Percentiles rank a stretch among this genome's conserved stretches.
These are phyloP conservation scores for Lamellibrachia satsuma DNA, from an alignment of 2,888 invertebrate species.

Conservation along the genomic window DNA sequence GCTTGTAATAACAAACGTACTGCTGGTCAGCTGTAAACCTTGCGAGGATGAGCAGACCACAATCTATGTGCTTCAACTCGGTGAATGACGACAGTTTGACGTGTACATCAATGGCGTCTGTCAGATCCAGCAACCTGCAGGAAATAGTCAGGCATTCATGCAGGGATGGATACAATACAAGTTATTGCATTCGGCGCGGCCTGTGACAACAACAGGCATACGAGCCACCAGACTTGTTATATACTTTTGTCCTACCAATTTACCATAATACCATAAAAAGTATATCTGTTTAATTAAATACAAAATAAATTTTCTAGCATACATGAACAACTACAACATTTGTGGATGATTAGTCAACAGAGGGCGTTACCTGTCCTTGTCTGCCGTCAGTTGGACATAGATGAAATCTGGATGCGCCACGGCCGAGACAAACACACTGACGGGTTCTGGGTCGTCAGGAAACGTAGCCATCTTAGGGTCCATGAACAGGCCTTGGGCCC, in stretches of 20 bases:
- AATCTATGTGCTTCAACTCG: conserved; percentile 24
- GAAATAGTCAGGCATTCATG: background rate
- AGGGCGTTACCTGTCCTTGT: conserved; percentile 1
- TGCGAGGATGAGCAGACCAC: conserved; percentile 28
- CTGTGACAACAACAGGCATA: background rate
- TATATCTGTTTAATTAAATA: background rate
- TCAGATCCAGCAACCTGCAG: conserved; percentile 28
- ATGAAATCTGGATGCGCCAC: conserved; percentile 27
- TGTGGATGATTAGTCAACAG: background rate
- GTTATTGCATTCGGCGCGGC: background rate
- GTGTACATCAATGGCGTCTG: conserved; percentile 20
- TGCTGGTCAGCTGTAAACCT: conserved; percentile 1
- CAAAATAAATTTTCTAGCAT: background rate
- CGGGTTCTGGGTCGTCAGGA: background rate
- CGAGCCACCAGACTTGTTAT: background rate
- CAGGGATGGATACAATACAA: background rate
- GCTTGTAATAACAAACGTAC: background rate
- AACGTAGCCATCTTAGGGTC: conserved; percentile 7
- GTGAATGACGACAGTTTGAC: background rate
- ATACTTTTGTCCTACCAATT: background rate
- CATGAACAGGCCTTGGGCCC: conserved; percentile 17
- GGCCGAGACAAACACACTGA: conserved; percentile 27
- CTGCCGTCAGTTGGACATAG: conserved; percentile 22
- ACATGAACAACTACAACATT: background rate
- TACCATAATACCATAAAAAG: background rate